phyloP scores from a whole-genome alignment of 30 jellyfish, hydroid and myxozoan species.

The Cassiopea xamachana region DNA sequence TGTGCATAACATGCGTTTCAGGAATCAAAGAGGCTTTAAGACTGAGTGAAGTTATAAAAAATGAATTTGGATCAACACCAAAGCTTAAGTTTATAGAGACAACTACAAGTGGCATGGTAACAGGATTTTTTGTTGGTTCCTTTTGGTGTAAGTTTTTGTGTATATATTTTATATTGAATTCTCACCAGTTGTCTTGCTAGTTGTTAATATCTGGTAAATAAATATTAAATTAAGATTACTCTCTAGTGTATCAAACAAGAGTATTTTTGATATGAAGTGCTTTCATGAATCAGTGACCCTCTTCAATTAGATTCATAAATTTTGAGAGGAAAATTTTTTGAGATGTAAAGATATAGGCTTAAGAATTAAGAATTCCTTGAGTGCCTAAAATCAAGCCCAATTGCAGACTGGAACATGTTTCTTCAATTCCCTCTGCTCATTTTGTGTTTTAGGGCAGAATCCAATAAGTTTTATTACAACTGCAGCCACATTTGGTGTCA shows the following conservation, averaged over 20 bases:
- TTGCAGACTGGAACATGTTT: not conserved
- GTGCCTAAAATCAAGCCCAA: not conserved
- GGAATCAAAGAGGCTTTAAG: conserved; percentile 36
- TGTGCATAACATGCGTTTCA: not conserved
- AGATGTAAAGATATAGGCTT: too few species aligned
- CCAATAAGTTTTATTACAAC: conserved; percentile 15
- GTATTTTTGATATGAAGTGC: too few species aligned
- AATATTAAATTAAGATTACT: too few species aligned
- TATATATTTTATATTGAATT: too few species aligned
- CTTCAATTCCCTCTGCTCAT: not conserved
- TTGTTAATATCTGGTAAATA: not conserved
- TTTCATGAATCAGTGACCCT: too few species aligned
- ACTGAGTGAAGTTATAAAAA: conserved; percentile 15
- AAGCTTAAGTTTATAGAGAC: conserved; percentile 17
- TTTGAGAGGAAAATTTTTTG: too few species aligned
- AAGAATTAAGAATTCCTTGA: too few species aligned
- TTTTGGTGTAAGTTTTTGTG: conserved; percentile 63
- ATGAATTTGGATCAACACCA: conserved; percentile 12
- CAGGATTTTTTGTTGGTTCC: conserved; percentile 69
- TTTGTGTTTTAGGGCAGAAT: conserved; percentile 25
- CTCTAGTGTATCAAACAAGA: too few species aligned
- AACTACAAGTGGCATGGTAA: conserved; percentile 32
- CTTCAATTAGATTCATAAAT: too few species aligned
- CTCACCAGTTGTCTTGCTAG: not conserved
- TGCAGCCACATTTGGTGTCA: conserved; percentile 33